Evolutionary conservation across 2,113 vertebrate species (phyloP).

Genomic region (Podarcis cretensis): DNA sequence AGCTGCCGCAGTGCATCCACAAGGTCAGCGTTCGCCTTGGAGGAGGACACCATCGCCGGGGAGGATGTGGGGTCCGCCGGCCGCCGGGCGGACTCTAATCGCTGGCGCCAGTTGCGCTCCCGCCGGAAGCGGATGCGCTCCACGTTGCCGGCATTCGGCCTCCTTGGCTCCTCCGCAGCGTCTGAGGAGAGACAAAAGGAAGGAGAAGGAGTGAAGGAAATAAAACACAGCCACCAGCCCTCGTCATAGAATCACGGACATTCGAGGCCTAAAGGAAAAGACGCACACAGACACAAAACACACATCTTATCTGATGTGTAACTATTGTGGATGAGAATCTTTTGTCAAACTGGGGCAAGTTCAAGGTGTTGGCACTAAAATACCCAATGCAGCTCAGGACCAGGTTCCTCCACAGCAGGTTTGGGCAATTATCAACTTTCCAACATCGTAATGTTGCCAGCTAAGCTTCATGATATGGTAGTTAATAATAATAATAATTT

Average conservation of each 20-base stretch:
- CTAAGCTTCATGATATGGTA: no score
- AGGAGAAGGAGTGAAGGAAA: neutral
- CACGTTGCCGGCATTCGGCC: neutral
- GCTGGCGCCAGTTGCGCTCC: slow-evolving; percentile 7
- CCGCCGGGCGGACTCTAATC: neutral
- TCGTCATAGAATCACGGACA: neutral
- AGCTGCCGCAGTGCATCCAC: neutral
- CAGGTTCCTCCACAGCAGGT: no score
- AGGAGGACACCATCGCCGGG: neutral
- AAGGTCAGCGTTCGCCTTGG: neutral
- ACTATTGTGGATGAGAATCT: no score
- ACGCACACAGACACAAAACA: no score
- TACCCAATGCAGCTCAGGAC: no score
- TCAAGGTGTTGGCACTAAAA: no score
- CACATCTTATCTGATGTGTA: no score
- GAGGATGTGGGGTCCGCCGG: neutral
- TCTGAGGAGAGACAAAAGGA: neutral
- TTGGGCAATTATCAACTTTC: no score
- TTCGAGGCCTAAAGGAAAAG: no score
- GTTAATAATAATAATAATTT: no score
- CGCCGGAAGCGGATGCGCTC: neutral
- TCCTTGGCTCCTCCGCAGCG: neutral
- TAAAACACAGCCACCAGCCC: neutral
- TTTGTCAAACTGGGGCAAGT: no score
- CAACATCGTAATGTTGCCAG: no score